Evolutionary conservation across 2,113 vertebrate species (phyloP).

Genomic region (Odobenus rosmarus): DNA sequence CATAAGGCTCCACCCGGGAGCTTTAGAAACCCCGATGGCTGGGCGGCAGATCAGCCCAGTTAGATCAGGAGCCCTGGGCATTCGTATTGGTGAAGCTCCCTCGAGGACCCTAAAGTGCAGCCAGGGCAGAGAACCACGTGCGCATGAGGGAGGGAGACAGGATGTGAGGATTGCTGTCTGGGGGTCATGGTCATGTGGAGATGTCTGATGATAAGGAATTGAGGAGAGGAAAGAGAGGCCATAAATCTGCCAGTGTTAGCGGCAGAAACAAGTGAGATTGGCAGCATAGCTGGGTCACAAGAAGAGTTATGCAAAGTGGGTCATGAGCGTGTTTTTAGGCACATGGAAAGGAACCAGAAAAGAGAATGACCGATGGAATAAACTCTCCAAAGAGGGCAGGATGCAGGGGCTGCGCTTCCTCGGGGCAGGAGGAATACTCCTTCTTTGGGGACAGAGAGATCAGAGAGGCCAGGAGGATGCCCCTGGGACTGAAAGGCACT

Average conservation of each 20-base stretch:
- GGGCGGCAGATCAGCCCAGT: background rate
- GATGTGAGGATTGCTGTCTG: background rate
- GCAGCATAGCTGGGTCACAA: background rate
- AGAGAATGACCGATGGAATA: background rate
- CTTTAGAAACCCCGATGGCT: background rate
- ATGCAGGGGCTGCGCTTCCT: background rate
- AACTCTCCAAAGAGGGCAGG: background rate
- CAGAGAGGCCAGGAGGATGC: background rate
- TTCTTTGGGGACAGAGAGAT: slow-evolving; percentile 12
- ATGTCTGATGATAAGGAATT: background rate
- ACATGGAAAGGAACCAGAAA: background rate
- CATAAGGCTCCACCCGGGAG: background rate
- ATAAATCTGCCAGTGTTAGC: background rate
- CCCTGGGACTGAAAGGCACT: too few species aligned
- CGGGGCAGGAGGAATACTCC: background rate
- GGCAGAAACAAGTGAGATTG: background rate
- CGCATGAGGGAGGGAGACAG: background rate
- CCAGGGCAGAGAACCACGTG: background rate
- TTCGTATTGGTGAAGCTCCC: background rate
- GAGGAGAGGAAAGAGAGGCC: background rate
- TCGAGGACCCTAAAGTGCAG: background rate
- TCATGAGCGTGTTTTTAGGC: background rate
- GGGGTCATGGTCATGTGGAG: background rate
- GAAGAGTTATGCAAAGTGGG: background rate
- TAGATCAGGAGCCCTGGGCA: background rate